Evolutionary conservation across 35 echinoderm and acorn worm species (phyloP).

Genomic region (Patiria miniata): DNA sequence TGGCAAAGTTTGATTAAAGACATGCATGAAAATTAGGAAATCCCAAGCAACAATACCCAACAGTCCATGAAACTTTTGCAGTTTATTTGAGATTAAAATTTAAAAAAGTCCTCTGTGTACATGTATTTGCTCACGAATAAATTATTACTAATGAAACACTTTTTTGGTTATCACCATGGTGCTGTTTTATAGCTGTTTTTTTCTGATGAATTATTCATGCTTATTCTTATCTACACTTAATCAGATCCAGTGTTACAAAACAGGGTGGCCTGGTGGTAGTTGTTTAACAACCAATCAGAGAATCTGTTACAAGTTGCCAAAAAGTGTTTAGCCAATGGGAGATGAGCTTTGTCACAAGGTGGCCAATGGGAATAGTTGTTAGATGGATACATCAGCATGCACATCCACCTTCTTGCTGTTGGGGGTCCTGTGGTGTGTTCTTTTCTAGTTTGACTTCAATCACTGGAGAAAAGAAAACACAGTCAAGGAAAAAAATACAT

Average conservation of each 20-base stretch:
- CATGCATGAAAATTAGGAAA: too few species aligned
- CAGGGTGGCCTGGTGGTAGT: neutral
- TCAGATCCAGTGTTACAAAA: neutral
- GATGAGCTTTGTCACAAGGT: neutral
- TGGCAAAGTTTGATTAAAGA: too few species aligned
- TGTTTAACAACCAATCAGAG: neutral
- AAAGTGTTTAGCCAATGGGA: neutral
- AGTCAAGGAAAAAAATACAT: slow-evolving; percentile 43
- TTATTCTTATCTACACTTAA: neutral
- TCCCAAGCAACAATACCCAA: too few species aligned
- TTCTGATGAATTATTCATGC: too few species aligned
- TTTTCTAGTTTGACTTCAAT: slow-evolving; percentile 92
- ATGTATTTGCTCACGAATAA: too few species aligned
- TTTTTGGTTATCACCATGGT: too few species aligned
- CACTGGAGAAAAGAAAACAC: slow-evolving; percentile 65
- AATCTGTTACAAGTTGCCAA: neutral
- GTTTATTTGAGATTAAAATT: too few species aligned
- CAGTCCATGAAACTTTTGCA: too few species aligned
- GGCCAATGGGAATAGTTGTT: slow-evolving; percentile 38
- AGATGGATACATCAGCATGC: slow-evolving; percentile 71
- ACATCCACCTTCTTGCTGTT: slow-evolving; percentile 76
- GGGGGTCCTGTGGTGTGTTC: slow-evolving; percentile 76
- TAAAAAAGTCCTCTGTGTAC: too few species aligned
- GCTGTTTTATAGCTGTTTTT: too few species aligned
- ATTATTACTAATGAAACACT: too few species aligned